Evolutionary conservation across 2,888 invertebrate species (phyloP).

Genomic region (Drosophila emarginata): DNA sequence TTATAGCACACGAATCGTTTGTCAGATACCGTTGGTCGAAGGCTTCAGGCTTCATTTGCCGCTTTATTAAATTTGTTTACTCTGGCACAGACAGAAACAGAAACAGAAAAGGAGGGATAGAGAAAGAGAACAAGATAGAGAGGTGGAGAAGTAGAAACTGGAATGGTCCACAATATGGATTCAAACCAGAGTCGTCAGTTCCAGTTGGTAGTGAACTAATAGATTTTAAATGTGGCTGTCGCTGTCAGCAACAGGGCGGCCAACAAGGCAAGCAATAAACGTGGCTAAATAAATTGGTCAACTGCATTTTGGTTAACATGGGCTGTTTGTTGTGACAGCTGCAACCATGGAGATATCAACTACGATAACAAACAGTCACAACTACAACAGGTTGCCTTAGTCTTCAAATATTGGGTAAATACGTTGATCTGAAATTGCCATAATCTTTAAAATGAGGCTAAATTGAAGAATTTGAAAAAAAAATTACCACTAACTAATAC

Average conservation of each 20-base stretch:
- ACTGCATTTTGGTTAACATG: constrained; percentile 44
- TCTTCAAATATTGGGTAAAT: constrained; percentile 1
- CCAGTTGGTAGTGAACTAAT: constrained; percentile 56
- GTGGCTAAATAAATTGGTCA: constrained; percentile 61
- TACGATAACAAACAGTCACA: constrained; percentile 17
- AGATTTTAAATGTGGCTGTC: constrained; percentile 74
- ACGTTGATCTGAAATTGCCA: constrained; percentile 12
- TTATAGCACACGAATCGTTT: constrained; percentile 42
- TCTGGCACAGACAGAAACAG: constrained; percentile 40
- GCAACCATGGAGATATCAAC: constrained; percentile 49
- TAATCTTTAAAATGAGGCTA: no score
- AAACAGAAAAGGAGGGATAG: constrained; percentile 9
- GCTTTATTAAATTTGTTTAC: constrained; percentile 64
- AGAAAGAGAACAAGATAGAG: constrained; percentile 30
- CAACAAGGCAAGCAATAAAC: constrained; percentile 34
- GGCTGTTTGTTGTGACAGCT: constrained; percentile 61
- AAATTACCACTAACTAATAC: no score
- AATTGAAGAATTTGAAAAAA: no score
- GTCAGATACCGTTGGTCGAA: constrained; percentile 15
- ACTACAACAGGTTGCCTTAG: constrained; percentile 13
- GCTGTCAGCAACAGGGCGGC: constrained; percentile 59
- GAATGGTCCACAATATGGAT: constrained; percentile 19
- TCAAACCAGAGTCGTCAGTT: constrained; percentile 21
- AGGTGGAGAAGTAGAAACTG: constrained; percentile 15
- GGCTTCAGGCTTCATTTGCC: constrained; percentile 4